Percentiles rank a stretch among this genome's conserved stretches.
These are phyloP conservation scores for Steatornis caripensis DNA, from an alignment of 2,113 vertebrate species.

Conservation along the genomic window DNA sequence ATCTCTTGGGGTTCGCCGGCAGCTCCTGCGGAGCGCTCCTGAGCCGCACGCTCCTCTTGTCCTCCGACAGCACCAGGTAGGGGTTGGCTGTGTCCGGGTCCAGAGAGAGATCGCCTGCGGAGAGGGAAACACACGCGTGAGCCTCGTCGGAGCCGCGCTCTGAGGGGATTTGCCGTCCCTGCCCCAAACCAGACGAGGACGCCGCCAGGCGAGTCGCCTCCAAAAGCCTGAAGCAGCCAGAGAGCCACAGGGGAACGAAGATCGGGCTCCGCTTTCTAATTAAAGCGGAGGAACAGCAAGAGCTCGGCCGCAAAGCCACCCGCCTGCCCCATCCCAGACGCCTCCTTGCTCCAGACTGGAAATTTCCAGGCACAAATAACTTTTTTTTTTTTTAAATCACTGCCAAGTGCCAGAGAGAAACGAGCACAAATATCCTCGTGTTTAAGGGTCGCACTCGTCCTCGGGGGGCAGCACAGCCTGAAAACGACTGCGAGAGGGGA, in stretches of 20 bases:
- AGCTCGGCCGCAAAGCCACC: too few species aligned
- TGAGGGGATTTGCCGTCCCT: accelerated
- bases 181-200: not conserved
- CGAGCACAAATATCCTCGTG: too few species aligned
- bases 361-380: not conserved
- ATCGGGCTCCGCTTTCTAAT: not conserved
- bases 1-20: not conserved
- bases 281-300: not conserved
- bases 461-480: not conserved
- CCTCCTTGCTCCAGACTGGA: not conserved
- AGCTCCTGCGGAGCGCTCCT: not conserved
- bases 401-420: too few species aligned
- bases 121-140: too few species aligned
- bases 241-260: not conserved
- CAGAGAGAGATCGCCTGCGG: conserved; percentile 23
- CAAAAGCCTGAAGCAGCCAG: not conserved
- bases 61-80: conserved; percentile 55
- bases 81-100: conserved; percentile 60
- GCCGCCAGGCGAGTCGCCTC: not conserved
- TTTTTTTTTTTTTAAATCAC: too few species aligned
- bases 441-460: not conserved
- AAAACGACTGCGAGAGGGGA: accelerated
- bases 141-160: too few species aligned
- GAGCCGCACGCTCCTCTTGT: conserved; percentile 43
- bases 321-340: not conserved